These are phyloP conservation scores for Cromileptes altivelis DNA, from an alignment of 2,113 vertebrate species.

Conservation along the genomic window DNA sequence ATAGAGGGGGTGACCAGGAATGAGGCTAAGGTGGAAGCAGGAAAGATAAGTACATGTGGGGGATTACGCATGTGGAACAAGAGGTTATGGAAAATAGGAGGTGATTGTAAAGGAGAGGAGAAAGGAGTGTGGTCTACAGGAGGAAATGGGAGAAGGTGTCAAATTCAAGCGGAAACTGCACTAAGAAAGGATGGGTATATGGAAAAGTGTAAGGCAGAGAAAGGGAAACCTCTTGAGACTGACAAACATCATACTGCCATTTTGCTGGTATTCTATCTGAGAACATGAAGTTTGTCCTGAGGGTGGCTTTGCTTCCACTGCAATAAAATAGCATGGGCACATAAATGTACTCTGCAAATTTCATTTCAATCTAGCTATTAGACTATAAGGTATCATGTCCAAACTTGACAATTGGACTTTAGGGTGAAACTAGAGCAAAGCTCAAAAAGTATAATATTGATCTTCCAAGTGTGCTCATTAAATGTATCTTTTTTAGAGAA, in stretches of 20 bases:
- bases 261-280: neutral
- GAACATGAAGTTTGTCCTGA: neutral
- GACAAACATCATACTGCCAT: neutral
- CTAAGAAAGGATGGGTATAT: neutral
- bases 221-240: neutral
- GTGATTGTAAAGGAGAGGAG: conserved; percentile 9
- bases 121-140: neutral
- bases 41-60: conserved; percentile 8
- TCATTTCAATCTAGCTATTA: neutral
- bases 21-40: conserved; percentile 1
- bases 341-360: neutral
- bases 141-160: neutral
- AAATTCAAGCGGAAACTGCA: neutral
- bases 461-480: neutral
- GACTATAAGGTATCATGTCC: neutral
- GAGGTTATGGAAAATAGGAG: conserved; percentile 24
- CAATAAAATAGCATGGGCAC: neutral
- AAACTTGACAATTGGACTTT: neutral
- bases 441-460: neutral
- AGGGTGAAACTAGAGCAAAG: neutral
- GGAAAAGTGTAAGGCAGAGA: neutral
- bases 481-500: neutral
- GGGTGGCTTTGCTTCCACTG: neutral
- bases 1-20: conserved; percentile 2
- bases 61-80: conserved; percentile 45